Base-by-base conservation (phyloP, 2,888 invertebrate genomes). In the Lasioglossum malachurum region DNA sequence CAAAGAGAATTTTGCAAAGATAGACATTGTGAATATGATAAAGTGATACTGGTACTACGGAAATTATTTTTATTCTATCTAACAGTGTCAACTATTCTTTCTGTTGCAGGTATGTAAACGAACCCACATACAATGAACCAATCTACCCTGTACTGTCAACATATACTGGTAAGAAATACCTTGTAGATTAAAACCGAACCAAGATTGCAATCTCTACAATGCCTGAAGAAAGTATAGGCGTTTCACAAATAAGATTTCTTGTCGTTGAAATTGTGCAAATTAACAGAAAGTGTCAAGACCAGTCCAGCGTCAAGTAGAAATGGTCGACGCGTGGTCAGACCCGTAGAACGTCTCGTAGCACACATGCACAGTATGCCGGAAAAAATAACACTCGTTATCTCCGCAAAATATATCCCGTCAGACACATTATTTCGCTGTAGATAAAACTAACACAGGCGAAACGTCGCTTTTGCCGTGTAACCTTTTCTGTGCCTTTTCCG, bases 81-180 rank as follows among this genome's bases (percentile, higher is more conserved):
- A 41, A 75, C 41, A 35, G 72, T 44, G 12, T 31, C 4, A 23
- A 76, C n/a, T 2, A n/a, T 69, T 72, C 57, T 80, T 14, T 80
- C 41, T 84, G 76, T 85, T 85, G 2, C 84, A 85, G 84, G 85
- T 85, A 85, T 12, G 75, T 76, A 57, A 35, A 27, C 19, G 8
- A 64, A 49, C 3, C 12, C 41, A 14, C n/a, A 1, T 23, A 23
- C 5, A 2, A 14, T 7, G 1, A 8, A 4, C 8, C 14, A 14
- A 14, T 14, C 16, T 10, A 10, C n/a, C 60, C 12, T 23, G 44
- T 46, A 23, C 23, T 27, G 19, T 27, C 4, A 10, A 4, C 23
- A 41, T 19, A 60, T 5, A 69, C 31, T 14, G 77, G 83, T 83
- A 49, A 84, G 83, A 60, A 10, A 78, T 71, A 69, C n/a, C 38